A percentile compares a stretch with the other conserved stretches of the same genome.
phyloP scores from a whole-genome alignment of 2,888 invertebrate genomes.

The Odontothrips loti region DNA sequence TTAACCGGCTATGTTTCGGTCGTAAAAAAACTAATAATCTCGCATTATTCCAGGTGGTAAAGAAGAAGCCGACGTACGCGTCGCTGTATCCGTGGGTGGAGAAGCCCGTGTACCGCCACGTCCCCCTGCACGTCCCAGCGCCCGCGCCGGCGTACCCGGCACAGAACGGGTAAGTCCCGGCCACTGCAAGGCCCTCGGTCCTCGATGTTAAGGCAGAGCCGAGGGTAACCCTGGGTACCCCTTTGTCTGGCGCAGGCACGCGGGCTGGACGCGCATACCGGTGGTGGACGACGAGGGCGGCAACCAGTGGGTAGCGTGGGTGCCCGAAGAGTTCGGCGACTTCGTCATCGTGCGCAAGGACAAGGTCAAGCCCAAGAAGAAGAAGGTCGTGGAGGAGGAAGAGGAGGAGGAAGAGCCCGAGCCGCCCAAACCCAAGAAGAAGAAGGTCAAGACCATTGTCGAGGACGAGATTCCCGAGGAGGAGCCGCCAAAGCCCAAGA shows the following conservation, averaged over 20 bases:
- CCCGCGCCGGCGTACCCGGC: not conserved
- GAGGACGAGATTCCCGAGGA: not conserved
- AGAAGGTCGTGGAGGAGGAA: not conserved
- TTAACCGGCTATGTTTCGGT: too few species aligned
- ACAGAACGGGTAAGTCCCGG: not conserved
- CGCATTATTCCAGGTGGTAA: not conserved
- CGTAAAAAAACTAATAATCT: too few species aligned
- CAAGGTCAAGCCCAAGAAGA: not conserved
- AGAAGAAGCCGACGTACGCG: constrained; percentile 1
- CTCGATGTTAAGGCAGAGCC: too few species aligned
- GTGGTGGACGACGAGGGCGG: not conserved
- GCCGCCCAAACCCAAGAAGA: not conserved
- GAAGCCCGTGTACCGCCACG: not conserved
- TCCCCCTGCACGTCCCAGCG: not conserved
- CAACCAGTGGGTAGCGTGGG: constrained; percentile 13
- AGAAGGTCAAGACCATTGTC: not conserved
- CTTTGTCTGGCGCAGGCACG: not conserved
- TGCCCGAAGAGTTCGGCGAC: not conserved
- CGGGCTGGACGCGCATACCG: not conserved
- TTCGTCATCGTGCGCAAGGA: constrained; percentile 4
- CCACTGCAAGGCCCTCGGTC: too few species aligned
- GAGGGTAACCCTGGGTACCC: too few species aligned
- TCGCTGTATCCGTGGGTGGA: not conserved
- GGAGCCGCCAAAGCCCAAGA: not conserved
- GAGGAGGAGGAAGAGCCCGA: not conserved